Conservation (phyloP, 2,888 invertebrate species). For the Phrixothrix hirtus region DNA sequence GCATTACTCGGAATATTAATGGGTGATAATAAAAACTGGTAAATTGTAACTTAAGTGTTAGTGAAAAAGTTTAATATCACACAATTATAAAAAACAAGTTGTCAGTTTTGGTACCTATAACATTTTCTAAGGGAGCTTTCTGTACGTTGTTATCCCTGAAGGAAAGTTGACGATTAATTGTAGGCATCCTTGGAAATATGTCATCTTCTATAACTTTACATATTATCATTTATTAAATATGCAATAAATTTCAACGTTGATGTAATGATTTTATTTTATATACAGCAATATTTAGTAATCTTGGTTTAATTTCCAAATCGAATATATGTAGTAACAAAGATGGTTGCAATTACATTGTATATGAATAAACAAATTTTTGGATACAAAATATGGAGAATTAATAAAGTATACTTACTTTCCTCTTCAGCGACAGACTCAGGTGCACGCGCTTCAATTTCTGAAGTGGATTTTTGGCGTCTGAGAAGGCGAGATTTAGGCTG, state of each 20-base stretch:
- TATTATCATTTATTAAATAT: too few relatives aligned
- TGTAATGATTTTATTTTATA: too few relatives aligned
- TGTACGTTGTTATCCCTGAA: constrained; percentile 47
- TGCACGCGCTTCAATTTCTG: constrained; percentile 75
- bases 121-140: constrained; percentile 41
- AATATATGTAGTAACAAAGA: too few relatives aligned
- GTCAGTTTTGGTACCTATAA: constrained; percentile 42
- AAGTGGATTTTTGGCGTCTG: constrained; percentile 86
- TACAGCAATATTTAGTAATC: too few relatives aligned
- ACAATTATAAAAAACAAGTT: constrained; percentile 10
- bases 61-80: constrained; percentile 7
- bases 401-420: constrained; percentile 81
- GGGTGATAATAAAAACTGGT: too few relatives aligned
- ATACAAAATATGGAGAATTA: too few relatives aligned
- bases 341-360: too few relatives aligned
- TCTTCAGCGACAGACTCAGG: constrained; percentile 69
- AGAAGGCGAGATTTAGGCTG: constrained; percentile 83
- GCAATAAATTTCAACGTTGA: too few relatives aligned
- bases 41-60: too few relatives aligned
- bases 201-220: constrained; percentile 28
- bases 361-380: too few relatives aligned
- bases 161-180: constrained; percentile 53
- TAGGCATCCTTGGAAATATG: constrained; percentile 50
- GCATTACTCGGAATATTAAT: too few relatives aligned
- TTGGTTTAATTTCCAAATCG: too few relatives aligned